Percentiles rank a stretch among this genome's conserved stretches.
phyloP scores from a whole-genome alignment of 2,888 invertebrate genomes.

The Nebria salina region DNA sequence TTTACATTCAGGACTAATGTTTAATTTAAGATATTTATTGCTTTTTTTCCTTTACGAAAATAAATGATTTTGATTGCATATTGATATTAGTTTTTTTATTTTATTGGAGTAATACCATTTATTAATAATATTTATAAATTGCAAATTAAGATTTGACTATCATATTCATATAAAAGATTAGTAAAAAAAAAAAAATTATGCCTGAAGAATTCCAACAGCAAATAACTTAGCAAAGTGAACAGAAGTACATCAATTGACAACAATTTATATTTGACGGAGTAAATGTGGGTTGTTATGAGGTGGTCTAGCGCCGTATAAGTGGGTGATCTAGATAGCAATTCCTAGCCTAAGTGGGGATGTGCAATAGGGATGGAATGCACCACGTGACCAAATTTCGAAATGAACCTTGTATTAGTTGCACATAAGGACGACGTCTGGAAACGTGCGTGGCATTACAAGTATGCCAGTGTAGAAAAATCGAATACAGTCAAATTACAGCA shows the following conservation, averaged over 20 bases:
- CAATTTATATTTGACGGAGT: neutral
- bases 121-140: neutral
- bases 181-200: neutral
- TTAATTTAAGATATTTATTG: too few species aligned
- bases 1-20: too few species aligned
- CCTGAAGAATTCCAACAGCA: neutral
- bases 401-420: conserved; percentile 58
- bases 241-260: neutral
- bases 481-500: neutral
- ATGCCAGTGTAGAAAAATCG: neutral
- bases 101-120: too few species aligned
- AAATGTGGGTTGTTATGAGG: neutral
- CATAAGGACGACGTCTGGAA: conserved; percentile 36
- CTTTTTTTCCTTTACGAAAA: too few species aligned
- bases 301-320: neutral
- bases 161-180: neutral
- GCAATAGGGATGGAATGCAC: conserved; percentile 56
- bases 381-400: conserved; percentile 63
- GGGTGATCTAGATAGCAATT: conserved; percentile 8
- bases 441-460: conserved; percentile 37
- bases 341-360: conserved; percentile 31
- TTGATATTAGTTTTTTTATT: too few species aligned
- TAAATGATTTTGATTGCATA: too few species aligned
- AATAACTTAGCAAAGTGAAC: neutral
- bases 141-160: neutral